Base-by-base conservation (phyloP, 2,113 vertebrate genomes). In the Hylia prasina region DNA sequence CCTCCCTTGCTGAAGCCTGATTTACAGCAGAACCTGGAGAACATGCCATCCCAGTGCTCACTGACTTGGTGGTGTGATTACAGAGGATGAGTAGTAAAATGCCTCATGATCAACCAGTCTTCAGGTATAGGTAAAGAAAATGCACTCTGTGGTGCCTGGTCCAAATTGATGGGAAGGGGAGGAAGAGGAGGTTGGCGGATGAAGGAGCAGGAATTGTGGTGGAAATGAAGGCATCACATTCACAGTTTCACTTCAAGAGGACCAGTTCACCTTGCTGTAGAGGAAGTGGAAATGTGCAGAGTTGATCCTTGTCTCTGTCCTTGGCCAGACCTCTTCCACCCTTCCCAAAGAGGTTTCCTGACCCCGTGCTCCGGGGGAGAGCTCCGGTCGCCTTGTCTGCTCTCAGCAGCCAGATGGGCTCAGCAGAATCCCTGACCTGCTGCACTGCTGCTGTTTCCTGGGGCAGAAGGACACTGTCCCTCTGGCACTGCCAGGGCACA, bases 271-370 rank as follows among this genome's bases (percentile, higher is more conserved):
- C 90, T 94, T 90, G 58, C 75, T 65, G 50, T 80, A 85, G 83
- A 84, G 65, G 48, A 56, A 56, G 51, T 39, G 30, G 45, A 44
- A 53, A 51, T 51, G 51, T 45, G 39, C 30, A 71, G 57, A 31
- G 77, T 75, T 78, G 66, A 65, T 83, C 54, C 73, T 90, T 81
- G 37, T 90, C 61, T 90, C 53, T 89, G 39, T 93, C 72, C 72
- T 95, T 91, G 90, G 50, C 86, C 84, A 84, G 60, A 61, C 72
- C 64, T 93, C 64, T 89, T 90, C 54, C n/a, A 95, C 21, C 79
- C 53, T 82, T 78, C 64, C 65, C 42, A 40, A 66, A 42, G 82
- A 73, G 33, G 57, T 88, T 70, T 60, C 47, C 87, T 51, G 42
- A 37, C 73, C 44, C 85, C 45, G 33, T 40, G 33, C 57, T 91